A percentile compares a stretch with the other conserved stretches of the same genome.
Conservation (phyloP, 2,113 vertebrate species). For the Arizona elegans region DNA sequence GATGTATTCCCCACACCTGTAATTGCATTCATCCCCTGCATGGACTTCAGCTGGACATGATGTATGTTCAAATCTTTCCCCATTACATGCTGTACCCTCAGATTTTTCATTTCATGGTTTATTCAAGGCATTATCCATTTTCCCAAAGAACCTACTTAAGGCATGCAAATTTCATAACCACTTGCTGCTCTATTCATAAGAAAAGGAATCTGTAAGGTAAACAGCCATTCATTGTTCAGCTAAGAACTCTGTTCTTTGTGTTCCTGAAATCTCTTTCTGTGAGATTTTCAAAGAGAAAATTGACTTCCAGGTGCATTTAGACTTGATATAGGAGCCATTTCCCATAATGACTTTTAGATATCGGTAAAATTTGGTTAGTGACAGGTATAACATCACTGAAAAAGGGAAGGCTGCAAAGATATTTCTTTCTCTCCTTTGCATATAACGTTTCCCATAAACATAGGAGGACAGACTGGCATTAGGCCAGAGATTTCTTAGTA, state of each 20-base stretch:
- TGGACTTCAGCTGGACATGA: conserved; percentile 8
- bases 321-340: conserved; percentile 46
- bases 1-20: neutral
- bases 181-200: conserved; percentile 54
- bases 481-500: neutral
- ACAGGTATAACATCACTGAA: neutral
- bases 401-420: accelerated
- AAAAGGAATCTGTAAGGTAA: conserved; percentile 45
- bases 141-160: conserved; percentile 28
- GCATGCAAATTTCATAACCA: conserved; percentile 46
- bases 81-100: neutral
- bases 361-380: conserved; percentile 18
- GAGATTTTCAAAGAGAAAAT: conserved; percentile 39
- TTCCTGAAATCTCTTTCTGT: conserved; percentile 20
- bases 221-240: conserved; percentile 54
- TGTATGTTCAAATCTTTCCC: conserved; percentile 1
- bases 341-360: conserved; percentile 28
- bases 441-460: neutral
- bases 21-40: neutral
- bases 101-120: conserved; percentile 1
- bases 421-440: neutral
- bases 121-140: conserved; percentile 37
- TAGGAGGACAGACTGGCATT: neutral
- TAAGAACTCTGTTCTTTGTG: conserved; percentile 12
- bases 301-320: conserved; percentile 46